Evolutionary conservation across 2,113 vertebrate species (phyloP), one percentile per base, ranked within the genome.

Genomic region (Gasterosteus aculeatus): DNA sequence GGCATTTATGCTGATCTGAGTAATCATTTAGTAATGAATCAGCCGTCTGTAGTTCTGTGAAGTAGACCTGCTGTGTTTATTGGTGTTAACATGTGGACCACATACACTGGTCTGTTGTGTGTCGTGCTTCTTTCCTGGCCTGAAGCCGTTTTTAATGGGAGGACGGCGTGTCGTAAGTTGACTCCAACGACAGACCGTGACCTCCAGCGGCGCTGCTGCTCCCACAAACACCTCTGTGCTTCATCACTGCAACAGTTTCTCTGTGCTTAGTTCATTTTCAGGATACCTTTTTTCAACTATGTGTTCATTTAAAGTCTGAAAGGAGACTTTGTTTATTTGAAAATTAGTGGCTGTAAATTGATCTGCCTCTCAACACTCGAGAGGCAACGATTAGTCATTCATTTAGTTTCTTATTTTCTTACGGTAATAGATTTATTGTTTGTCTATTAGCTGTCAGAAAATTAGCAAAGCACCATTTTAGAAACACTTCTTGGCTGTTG

Each of bases 131-230:
- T 77, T 69, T 38, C 75, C 74, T 72, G 62, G 61, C 79, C 84
- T n/a, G 49, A 22, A 51, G 76, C 72, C 4, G 60, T 70, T 62
- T 63, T 35, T 11, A 38, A 35, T 6, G 31, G 7, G 33, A 41
- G 16, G 18, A 15, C 58, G 38, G 29, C 10, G 1, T 14, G 29
- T 56, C 63, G 80, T 80, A 49, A 51, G 38, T 47, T 72, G 83
- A 83, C 82, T 81, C 65, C 0, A 53, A 67, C 33, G 33, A 62
- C 84, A 81, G 77, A 83, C 76, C 78, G 80, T 80, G 82, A 78
- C 83, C 81, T 84, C 38, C 54, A 57, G 58, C 11, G 62, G 31
- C 81, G 75, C 19, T 7, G 41, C 66, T 42, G 39, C 58, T 81
- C 63, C 41, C 47, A 69, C 46, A 75, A 69, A 63, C 46, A 80